Base-by-base conservation (phyloP, 2,113 vertebrate species). In the Orcinus orca region DNA sequence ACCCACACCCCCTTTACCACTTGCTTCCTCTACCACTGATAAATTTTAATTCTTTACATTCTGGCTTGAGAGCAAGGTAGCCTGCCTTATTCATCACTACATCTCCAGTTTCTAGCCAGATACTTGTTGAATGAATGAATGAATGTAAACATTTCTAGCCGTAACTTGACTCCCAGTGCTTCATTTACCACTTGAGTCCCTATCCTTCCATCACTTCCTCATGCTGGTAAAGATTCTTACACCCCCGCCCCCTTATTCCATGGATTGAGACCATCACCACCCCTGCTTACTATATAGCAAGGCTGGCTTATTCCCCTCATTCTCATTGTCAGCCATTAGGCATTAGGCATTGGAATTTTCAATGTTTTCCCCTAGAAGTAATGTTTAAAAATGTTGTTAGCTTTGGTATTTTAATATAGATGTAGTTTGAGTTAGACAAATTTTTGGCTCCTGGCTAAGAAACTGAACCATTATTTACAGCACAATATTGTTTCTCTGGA, bases 381-480 rank as follows among this genome's bases (percentile, higher is more conserved):
- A 36, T 73, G 26, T 83, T 96, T 71, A 65, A 82, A 81, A 73
- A 38, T n/a, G 10, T 89, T 6, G 0, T 84, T 92, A 84, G 71
- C 67, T 33, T 80, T 53, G 3, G 5, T 70, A 23, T 81, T 80
- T 85, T 86, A 85, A 38, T 92, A 71, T 7, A 67, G n/a, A 38
- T 23, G 68, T 23, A 29, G 15, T 60, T 8, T 88, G 17, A 92
- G 4, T 92, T 80, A 93, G 53, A 88, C 18, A 55, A 55, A 55
- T 15, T 65, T 92, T 58, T 55, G 15, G 85, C 85, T n/a, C 8
- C 47, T 81, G 21, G 41, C 41, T 82, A 44, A 74, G 33, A 36
- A 84, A 88, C 77, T 33, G 77, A 50, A 73, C 33, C 36, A 76
- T 83, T 76, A 68, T 81, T 96, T 93, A 47, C 6, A 90, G 58